phyloP scores from a whole-genome alignment of 2,888 invertebrate genomes.

The Mongoloraphidia duomilia region DNA sequence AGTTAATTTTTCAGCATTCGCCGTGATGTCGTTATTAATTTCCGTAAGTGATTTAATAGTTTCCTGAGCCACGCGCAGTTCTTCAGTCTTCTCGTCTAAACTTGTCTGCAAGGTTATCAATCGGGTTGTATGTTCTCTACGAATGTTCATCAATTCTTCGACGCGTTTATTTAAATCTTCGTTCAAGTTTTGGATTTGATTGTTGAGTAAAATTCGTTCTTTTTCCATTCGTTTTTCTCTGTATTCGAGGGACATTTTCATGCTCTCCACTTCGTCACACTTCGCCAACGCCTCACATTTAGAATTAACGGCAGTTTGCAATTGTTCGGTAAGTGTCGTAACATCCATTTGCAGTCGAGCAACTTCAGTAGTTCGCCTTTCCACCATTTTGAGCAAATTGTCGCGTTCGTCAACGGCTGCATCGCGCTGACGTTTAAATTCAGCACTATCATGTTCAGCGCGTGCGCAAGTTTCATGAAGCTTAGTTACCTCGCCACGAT shows the following conservation, averaged over 20 bases:
- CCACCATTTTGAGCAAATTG: constrained; percentile 52
- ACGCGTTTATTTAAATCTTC: constrained; percentile 66
- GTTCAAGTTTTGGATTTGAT: constrained; percentile 64
- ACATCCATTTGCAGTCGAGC: constrained; percentile 58
- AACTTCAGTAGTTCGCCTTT: constrained; percentile 57
- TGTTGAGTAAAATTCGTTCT: constrained; percentile 59
- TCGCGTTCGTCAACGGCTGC: constrained; percentile 60
- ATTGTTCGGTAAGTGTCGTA: constrained; percentile 51
- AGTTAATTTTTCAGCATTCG: constrained; percentile 52
- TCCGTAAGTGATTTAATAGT: constrained; percentile 54
- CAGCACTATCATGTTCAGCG: constrained; percentile 49
- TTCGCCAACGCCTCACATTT: constrained; percentile 74
- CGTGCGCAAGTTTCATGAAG: constrained; percentile 45
- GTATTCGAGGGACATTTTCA: constrained; percentile 62
- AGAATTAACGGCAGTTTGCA: constrained; percentile 58
- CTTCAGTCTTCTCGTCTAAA: constrained; percentile 64
- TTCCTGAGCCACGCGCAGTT: constrained; percentile 56
- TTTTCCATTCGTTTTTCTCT: constrained; percentile 75
- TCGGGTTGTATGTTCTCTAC: constrained; percentile 54
- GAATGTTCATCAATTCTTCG: constrained; percentile 59
- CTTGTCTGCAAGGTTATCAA: constrained; percentile 59
- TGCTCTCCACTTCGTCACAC: constrained; percentile 66
- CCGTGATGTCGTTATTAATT: constrained; percentile 49
- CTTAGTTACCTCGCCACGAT: constrained; percentile 48
- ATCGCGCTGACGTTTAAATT: constrained; percentile 54